Conservation (phyloP, 2,888 invertebrate genomes). For the Cynaeus angustus region DNA sequence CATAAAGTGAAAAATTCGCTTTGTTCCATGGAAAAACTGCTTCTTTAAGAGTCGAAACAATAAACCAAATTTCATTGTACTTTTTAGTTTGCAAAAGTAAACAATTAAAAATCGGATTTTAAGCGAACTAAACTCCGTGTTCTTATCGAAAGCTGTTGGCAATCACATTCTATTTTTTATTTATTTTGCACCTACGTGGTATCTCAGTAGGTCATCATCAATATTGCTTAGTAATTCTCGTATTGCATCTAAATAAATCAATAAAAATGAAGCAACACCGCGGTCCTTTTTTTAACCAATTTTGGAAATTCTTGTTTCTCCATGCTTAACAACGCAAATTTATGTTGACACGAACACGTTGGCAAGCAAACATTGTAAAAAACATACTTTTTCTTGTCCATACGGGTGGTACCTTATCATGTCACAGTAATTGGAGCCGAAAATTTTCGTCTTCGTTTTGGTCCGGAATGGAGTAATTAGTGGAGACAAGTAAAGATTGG, state of each 20-base stretch:
- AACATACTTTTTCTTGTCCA: constrained; percentile 1
- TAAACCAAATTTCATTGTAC: too few species aligned
- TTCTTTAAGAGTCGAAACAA: too few species aligned
- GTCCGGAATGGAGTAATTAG: constrained; percentile 32
- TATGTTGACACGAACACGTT: constrained; percentile 10
- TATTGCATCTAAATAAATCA: background rate
- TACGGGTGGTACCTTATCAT: constrained; percentile 27
- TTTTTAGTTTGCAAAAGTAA: too few species aligned
- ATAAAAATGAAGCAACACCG: background rate
- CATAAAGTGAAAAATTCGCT: too few species aligned
- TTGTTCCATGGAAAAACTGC: too few species aligned
- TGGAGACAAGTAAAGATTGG: constrained; percentile 42
- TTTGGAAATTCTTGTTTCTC: constrained; percentile 5
- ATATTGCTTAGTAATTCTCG: too few species aligned
- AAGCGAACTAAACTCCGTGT: too few species aligned
- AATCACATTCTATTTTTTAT: too few species aligned
- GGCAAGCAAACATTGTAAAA: constrained; percentile 13
- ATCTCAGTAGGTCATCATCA: too few species aligned
- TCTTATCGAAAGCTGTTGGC: too few species aligned
- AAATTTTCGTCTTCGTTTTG: constrained; percentile 39
- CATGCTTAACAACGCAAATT: constrained; percentile 1
- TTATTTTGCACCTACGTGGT: too few species aligned
- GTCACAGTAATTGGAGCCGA: constrained; percentile 36
- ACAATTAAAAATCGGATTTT: too few species aligned
- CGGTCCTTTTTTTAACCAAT: background rate